Evolutionary conservation across 2,888 invertebrate species (phyloP).

Genomic region (Tenthredo notha): DNA sequence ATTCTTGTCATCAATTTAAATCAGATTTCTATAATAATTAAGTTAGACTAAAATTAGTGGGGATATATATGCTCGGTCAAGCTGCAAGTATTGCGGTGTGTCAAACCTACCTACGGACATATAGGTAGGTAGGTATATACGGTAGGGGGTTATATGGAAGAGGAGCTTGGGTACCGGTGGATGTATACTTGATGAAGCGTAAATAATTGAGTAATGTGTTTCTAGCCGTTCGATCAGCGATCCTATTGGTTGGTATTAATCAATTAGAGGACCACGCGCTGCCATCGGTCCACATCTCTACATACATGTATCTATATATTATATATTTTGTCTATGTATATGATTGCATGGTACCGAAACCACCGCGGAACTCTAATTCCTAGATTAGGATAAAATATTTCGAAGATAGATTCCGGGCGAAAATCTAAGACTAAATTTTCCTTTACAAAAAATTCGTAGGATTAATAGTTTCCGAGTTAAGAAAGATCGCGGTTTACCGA

Average conservation of each 20-base stretch:
- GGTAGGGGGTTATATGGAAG: conserved; percentile 66
- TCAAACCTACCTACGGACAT: background rate
- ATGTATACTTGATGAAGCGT: conserved; percentile 79
- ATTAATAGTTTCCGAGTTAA: too few relatives aligned
- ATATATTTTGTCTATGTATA: background rate
- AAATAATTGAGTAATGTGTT: conserved; percentile 79
- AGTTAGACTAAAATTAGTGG: conserved; percentile 75
- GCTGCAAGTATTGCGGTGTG: conserved; percentile 1
- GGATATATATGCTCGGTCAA: conserved; percentile 56
- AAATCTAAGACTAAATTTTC: too few relatives aligned
- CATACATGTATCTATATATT: background rate
- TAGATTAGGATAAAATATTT: too few relatives aligned
- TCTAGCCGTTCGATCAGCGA: conserved; percentile 77
- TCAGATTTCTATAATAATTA: conserved; percentile 78
- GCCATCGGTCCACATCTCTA: conserved; percentile 53
- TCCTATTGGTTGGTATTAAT: conserved; percentile 78
- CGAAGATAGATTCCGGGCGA: too few relatives aligned
- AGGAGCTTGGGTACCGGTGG: conserved; percentile 72
- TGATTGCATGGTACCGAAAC: background rate
- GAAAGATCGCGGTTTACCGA: too few relatives aligned
- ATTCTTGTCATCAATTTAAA: conserved; percentile 40
- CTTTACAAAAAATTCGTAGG: too few relatives aligned
- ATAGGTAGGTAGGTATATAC: conserved; percentile 44
- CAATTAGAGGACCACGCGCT: conserved; percentile 78
- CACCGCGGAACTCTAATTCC: background rate